phyloP scores from a whole-genome alignment of 2,888 invertebrate genomes.

The Nomada ferruginata region DNA sequence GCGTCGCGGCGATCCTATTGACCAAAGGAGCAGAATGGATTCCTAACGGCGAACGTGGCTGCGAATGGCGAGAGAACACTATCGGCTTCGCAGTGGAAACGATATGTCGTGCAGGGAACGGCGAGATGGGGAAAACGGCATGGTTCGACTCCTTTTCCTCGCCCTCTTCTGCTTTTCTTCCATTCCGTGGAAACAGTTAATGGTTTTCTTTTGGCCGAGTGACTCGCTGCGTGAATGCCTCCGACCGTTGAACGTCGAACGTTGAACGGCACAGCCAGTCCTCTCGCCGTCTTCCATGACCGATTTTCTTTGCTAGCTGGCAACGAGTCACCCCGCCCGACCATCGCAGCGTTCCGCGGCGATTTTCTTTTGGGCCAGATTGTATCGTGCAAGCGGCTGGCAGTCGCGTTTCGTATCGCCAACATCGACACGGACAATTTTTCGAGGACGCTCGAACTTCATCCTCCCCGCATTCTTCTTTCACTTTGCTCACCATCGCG shows the following conservation, averaged over 20 bases:
- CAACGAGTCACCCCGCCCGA: slow-evolving; percentile 9
- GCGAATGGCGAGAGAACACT: slow-evolving; percentile 69
- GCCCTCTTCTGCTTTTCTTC: slow-evolving; percentile 78
- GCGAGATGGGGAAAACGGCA: slow-evolving; percentile 42
- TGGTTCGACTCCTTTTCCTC: slow-evolving; percentile 58
- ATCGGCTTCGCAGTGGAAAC: slow-evolving; percentile 80
- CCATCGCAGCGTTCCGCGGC: slow-evolving; percentile 6
- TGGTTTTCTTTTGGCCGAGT: slow-evolving; percentile 79
- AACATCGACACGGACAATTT: slow-evolving; percentile 25
- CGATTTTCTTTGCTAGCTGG: slow-evolving; percentile 19
- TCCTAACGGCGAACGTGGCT: slow-evolving; percentile 72
- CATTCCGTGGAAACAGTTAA: slow-evolving; percentile 79
- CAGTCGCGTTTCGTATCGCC: slow-evolving; percentile 37
- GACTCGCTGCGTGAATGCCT: slow-evolving; percentile 75
- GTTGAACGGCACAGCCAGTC: slow-evolving; percentile 65
- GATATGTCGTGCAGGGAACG: slow-evolving; percentile 63
- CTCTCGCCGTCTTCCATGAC: slow-evolving; percentile 32
- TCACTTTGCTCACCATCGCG: not conserved
- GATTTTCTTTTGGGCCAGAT: slow-evolving; percentile 52
- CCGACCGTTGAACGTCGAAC: slow-evolving; percentile 71
- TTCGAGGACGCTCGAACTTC: slow-evolving; percentile 5
- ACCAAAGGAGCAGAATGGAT: slow-evolving; percentile 75
- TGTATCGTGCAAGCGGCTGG: slow-evolving; percentile 54
- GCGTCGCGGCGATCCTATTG: slow-evolving; percentile 60
- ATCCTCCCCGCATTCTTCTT: not conserved